Conservation (phyloP, 1,140 invertebrate species). For the Drosophila ogumai region DNA sequence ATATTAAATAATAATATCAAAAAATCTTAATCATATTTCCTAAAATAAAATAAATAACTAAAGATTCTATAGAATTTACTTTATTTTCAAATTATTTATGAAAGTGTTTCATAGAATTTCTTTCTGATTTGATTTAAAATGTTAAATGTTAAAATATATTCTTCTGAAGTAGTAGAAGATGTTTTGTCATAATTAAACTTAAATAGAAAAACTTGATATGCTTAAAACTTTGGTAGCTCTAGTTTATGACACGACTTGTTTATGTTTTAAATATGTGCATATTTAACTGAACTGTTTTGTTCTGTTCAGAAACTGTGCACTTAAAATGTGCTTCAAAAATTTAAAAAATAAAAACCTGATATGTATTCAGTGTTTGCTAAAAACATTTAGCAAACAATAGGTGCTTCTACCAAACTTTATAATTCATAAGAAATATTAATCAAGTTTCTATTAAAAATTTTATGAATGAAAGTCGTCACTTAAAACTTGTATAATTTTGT, state of each 20-base stretch:
- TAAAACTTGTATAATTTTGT: not conserved
- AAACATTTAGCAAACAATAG: not conserved
- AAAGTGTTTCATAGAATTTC: too few relatives aligned
- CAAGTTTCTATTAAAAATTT: not conserved
- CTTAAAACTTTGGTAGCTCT: conserved; percentile 5
- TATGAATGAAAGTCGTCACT: not conserved
- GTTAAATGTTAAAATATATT: not conserved
- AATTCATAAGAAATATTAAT: not conserved
- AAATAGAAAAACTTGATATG: conserved; percentile 9
- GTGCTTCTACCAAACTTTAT: not conserved
- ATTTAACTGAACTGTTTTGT: conserved; percentile 16
- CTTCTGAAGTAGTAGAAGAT: not conserved
- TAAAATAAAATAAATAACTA: not conserved
- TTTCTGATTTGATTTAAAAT: not conserved
- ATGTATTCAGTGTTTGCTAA: not conserved
- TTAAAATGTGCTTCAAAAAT: not conserved
- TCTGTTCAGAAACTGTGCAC: conserved; percentile 10
- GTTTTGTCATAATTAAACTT: not conserved
- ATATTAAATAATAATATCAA: too few relatives aligned
- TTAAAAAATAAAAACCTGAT: conserved; percentile 1
- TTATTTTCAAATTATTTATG: not conserved
- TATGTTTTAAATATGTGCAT: conserved; percentile 32
- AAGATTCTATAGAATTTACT: too few relatives aligned
- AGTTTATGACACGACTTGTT: conserved; percentile 16
- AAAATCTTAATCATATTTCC: not conserved